Conservation (phyloP, 1,140 invertebrate genomes). For the Papilio aristodemus region DNA sequence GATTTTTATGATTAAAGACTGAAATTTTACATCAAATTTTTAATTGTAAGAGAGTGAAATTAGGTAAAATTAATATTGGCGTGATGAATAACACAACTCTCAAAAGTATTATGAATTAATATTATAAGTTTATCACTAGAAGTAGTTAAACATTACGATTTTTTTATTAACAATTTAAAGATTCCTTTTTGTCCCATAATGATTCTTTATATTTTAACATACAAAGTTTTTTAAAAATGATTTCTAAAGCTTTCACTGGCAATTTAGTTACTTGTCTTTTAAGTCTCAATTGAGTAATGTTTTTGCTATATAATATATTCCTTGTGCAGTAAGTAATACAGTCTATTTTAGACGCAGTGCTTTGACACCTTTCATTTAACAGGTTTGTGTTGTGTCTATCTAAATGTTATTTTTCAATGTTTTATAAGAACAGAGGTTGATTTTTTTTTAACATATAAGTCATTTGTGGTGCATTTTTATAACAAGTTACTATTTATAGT, state of each 20-base stretch:
- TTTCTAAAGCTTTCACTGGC: too few relatives aligned
- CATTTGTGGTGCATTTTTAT: neutral
- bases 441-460: neutral
- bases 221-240: neutral
- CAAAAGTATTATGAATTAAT: constrained; percentile 39
- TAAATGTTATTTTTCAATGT: neutral
- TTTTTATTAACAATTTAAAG: neutral
- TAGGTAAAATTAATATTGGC: constrained; percentile 25
- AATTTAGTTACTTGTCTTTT: neutral
- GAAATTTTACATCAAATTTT: constrained; percentile 54
- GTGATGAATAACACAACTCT: constrained; percentile 11
- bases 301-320: neutral
- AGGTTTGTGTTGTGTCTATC: neutral
- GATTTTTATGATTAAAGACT: constrained; percentile 63
- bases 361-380: neutral
- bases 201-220: too few relatives aligned
- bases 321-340: neutral
- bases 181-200: neutral
- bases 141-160: constrained; percentile 13
- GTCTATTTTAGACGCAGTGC: neutral
- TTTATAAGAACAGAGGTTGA: neutral
- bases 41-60: constrained; percentile 42
- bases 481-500: too few relatives aligned
- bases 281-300: neutral
- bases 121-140: constrained; percentile 11